Percentiles rank a stretch among this genome's conserved stretches.
Evolutionary conservation across 2,888 invertebrate species (phyloP).

Genomic region (Andrena bucephala): DNA sequence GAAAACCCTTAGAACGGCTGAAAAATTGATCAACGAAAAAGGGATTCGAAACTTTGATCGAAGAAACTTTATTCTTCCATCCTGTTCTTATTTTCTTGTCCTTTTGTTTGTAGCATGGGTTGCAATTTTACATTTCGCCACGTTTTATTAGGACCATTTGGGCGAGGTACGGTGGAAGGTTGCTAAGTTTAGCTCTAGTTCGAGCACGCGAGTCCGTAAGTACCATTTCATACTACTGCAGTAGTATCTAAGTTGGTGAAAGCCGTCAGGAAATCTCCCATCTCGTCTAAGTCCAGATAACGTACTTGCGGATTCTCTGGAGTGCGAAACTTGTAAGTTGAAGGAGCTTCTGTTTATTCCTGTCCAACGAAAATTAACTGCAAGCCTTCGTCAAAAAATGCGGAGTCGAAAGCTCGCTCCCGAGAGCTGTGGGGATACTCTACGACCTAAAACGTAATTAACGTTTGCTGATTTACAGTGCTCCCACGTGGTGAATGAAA

Average conservation of each 20-base stretch:
- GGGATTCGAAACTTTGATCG: too few species aligned
- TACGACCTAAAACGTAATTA: neutral
- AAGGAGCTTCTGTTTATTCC: conserved; percentile 7
- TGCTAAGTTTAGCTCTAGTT: conserved; percentile 9
- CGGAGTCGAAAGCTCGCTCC: neutral
- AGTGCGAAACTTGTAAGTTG: conserved; percentile 10
- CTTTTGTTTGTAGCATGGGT: too few species aligned
- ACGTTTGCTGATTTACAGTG: neutral
- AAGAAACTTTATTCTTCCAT: too few species aligned
- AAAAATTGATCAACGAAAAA: too few species aligned
- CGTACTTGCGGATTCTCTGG: neutral
- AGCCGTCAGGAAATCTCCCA: neutral
- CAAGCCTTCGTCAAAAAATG: neutral
- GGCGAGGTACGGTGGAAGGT: neutral
- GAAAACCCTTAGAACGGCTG: too few species aligned
- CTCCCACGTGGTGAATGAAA: too few species aligned
- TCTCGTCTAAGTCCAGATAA: conserved; percentile 9
- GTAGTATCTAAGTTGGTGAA: neutral
- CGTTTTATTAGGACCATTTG: neutral
- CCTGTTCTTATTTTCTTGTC: too few species aligned
- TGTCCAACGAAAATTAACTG: conserved; percentile 8
- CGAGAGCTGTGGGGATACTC: neutral
- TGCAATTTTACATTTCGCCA: neutral
- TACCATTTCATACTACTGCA: neutral
- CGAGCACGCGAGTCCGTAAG: neutral